Base-by-base conservation (phyloP, 1,140 invertebrate species). In the Alviniconcha marisindica region DNA sequence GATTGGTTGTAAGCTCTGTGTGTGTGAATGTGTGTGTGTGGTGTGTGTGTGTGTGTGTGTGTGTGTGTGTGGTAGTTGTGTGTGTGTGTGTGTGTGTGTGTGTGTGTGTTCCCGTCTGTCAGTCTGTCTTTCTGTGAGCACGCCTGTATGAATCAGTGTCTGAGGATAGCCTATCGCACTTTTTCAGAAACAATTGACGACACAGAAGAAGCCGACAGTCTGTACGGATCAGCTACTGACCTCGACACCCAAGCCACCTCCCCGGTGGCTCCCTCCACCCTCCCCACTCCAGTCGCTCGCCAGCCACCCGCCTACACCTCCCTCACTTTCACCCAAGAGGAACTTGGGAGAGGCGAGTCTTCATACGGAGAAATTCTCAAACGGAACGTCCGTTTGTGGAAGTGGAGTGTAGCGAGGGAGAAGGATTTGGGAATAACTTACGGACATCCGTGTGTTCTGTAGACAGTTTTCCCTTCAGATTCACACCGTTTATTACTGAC, bases 321-420 rank as follows among this genome's bases (percentile, higher is more conserved):
- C 28, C 60, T 80, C 33, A 66, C 78, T 24, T 80, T 80, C 78
- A 80, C 78, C 36, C 78, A 40, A 7, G 78, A 63, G 18, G 78
- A 80, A 28, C 78, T 80, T 24, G n/a, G 38, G 18, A 24, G 24
- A 2, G 78, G 78, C 40, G 78, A 80, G 31, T 66, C 40, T 21
- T 80, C 78, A 0, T 80, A 80, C 56, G 78, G 54, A 4, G 78
- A 80, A 36, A 63, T 80, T 80, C 56, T 80, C 54, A 80, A 48
- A 80, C 78, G 78, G 40, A 80, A 80, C 40, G 56, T 80, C 3
- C 78, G 78, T 28, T 42, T 80, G 78, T 80, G 78, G 78, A 80
- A 80, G 60, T 80, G 78, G 78, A 80, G 78, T 24, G 78, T 80
- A 7, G 78, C 38, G 12, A 33, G 60, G 1, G 78, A 77, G 28